phyloP scores from a whole-genome alignment of 1,140 invertebrate genomes.

The Calephelis virginiensis region DNA sequence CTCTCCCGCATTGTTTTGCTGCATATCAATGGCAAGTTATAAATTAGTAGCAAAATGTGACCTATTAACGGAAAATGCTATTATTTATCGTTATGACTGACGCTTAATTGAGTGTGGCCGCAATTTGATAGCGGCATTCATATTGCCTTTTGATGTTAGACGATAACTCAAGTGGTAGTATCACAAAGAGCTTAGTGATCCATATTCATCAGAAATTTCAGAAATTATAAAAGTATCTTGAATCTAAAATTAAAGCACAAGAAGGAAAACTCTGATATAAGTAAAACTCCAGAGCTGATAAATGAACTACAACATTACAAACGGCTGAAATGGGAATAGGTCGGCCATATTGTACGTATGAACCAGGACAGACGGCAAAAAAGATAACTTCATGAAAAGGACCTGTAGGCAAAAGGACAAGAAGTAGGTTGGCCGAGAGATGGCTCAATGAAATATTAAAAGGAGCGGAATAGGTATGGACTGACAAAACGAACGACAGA shows the following conservation, averaged over 20 bases:
- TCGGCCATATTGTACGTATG: slow-evolving; percentile 1
- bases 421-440: not conserved
- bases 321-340: slow-evolving; percentile 8
- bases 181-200: too few species aligned
- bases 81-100: too few species aligned
- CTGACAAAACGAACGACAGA: not conserved
- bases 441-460: not conserved
- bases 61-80: too few species aligned
- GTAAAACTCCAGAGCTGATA: not conserved
- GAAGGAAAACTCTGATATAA: slow-evolving; percentile 1
- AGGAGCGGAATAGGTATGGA: not conserved
- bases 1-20: too few species aligned
- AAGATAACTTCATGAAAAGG: slow-evolving; percentile 9
- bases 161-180: too few species aligned
- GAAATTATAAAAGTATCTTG: too few species aligned
- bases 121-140: too few species aligned
- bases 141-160: too few species aligned
- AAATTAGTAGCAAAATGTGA: too few species aligned
- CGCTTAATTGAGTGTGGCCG: too few species aligned
- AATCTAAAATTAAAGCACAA: slow-evolving; percentile 2
- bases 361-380: not conserved
- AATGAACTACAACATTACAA: not conserved
- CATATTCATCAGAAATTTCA: too few species aligned
- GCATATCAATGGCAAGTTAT: too few species aligned
- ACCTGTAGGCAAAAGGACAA: not conserved